Percentiles rank a stretch among this genome's conserved stretches.
These are phyloP conservation scores for Coluber constrictor DNA, from an alignment of 2,797 vertebrate species.

Conservation along the genomic window DNA sequence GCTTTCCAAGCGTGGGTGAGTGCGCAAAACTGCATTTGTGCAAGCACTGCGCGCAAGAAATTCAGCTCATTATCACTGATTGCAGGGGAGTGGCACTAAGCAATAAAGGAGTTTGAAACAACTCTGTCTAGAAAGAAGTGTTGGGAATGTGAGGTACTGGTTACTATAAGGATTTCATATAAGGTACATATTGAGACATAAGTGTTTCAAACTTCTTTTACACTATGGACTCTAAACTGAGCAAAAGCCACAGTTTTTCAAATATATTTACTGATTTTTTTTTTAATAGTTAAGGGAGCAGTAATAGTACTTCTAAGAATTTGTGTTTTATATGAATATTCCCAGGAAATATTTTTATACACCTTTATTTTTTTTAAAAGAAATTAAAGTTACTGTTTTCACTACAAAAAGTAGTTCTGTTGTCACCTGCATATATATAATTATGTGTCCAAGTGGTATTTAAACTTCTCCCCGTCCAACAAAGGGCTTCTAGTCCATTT, in stretches of 20 bases:
- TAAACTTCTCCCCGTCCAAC: neutral
- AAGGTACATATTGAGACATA: neutral
- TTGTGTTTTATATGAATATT: neutral
- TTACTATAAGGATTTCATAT: neutral
- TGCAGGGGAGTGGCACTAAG: neutral
- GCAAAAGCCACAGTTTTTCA: neutral
- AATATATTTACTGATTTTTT: neutral
- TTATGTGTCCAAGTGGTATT: neutral
- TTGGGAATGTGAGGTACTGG: neutral
- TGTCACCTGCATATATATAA: neutral
- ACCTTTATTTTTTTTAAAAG: neutral
- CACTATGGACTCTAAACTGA: neutral
- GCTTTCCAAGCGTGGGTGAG: no score
- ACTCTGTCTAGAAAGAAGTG: neutral
- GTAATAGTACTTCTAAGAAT: neutral
- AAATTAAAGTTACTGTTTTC: neutral
- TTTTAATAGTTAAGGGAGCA: neutral
- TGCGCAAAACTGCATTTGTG: no score
- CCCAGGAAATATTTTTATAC: neutral
- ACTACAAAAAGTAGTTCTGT: neutral
- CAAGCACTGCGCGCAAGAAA: no score
- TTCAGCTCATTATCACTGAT: neutral
- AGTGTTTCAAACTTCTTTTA: neutral
- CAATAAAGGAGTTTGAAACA: neutral
- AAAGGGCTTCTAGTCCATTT: neutral